Evolutionary conservation across 2,113 vertebrate genomes (phyloP).

Genomic region (Columba livia): DNA sequence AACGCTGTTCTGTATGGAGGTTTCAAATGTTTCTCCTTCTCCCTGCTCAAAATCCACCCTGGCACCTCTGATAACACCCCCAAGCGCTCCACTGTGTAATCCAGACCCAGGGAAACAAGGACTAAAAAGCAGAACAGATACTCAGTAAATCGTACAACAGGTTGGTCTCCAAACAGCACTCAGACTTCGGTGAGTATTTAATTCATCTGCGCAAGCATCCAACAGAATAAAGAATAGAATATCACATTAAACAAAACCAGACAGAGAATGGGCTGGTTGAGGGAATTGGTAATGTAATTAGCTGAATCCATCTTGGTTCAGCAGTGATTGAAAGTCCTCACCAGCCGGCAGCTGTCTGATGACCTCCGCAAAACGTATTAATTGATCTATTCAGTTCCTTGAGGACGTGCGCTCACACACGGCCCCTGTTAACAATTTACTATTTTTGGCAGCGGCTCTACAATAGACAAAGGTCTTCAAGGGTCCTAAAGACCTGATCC

Average conservation of each 20-base stretch:
- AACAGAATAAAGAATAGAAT: background rate
- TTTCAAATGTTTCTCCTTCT: background rate
- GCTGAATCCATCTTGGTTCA: background rate
- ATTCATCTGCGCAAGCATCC: background rate
- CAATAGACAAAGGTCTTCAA: background rate
- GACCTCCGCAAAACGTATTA: background rate
- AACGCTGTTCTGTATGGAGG: rapidly evolving
- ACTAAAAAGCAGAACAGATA: background rate
- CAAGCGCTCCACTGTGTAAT: rapidly evolving
- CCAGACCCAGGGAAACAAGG: background rate
- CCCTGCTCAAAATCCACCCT: background rate
- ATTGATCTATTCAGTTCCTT: background rate
- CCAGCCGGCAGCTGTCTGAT: background rate
- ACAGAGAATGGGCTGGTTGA: background rate
- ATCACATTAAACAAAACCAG: background rate
- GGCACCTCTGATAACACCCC: background rate
- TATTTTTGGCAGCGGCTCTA: background rate
- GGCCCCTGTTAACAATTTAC: background rate
- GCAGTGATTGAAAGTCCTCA: background rate
- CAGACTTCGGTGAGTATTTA: background rate
- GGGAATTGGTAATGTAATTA: slow-evolving; percentile 13
- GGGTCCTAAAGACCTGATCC: background rate
- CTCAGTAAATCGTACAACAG: background rate
- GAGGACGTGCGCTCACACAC: background rate
- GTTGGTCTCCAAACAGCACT: background rate